Evolutionary conservation across 2,888 invertebrate genomes (phyloP).

Genomic region (Coecobrya sp.): DNA sequence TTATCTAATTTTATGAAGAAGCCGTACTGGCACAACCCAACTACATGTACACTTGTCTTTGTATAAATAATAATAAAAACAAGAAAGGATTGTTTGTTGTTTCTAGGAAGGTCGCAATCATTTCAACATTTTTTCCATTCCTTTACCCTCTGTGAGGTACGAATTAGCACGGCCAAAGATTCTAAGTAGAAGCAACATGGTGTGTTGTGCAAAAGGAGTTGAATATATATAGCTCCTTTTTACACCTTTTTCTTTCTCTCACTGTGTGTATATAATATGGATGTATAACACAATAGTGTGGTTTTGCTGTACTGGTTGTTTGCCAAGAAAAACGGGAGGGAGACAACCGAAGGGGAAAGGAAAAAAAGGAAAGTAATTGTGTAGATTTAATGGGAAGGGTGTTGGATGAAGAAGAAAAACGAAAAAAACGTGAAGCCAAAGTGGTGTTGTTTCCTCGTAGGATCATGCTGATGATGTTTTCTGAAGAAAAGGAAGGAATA

Average conservation of each 20-base stretch:
- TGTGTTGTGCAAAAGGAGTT: background rate
- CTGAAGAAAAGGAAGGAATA: slow-evolving; percentile 19
- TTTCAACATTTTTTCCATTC: background rate
- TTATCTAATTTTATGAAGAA: background rate
- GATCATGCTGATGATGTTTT: slow-evolving; percentile 19
- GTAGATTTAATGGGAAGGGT: slow-evolving; percentile 73
- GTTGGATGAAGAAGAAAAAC: slow-evolving; percentile 46
- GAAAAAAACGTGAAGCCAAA: slow-evolving; percentile 43
- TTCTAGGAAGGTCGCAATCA: background rate
- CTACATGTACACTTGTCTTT: background rate
- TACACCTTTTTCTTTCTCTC: background rate
- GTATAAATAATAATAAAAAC: background rate
- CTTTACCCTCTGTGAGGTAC: background rate
- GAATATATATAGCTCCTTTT: background rate
- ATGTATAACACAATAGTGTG: slow-evolving; percentile 31
- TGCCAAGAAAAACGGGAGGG: slow-evolving; percentile 66
- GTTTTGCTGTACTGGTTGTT: slow-evolving; percentile 59
- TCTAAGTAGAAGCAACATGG: slow-evolving; percentile 48
- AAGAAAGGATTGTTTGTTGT: background rate
- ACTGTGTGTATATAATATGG: background rate
- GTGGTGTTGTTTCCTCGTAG: slow-evolving; percentile 46
- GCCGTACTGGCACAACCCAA: background rate
- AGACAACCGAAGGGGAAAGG: slow-evolving; percentile 45
- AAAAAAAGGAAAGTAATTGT: slow-evolving; percentile 74
- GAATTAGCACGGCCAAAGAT: slow-evolving; percentile 8